A percentile compares a stretch with the other conserved stretches of the same genome.
Conservation (phyloP, 2,888 invertebrate species). For the Mesochorus sp. region DNA sequence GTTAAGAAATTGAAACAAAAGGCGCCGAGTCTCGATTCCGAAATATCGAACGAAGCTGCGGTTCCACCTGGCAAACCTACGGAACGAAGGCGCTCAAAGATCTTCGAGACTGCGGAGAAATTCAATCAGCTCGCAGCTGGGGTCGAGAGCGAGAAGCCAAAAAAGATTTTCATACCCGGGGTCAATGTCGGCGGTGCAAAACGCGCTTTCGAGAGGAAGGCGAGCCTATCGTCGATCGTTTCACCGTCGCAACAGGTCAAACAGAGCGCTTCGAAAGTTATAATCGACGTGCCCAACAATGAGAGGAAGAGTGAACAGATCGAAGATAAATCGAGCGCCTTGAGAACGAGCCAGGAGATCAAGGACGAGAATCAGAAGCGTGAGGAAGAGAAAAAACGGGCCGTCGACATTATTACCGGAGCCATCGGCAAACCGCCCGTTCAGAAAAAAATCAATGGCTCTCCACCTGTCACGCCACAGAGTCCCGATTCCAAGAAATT, state of each 20-base stretch:
- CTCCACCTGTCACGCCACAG: constrained; percentile 78
- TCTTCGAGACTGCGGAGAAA: constrained; percentile 88
- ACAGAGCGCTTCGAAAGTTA: constrained; percentile 76
- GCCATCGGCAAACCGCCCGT: constrained; percentile 77
- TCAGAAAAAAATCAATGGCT: constrained; percentile 71
- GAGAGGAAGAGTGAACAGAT: constrained; percentile 75
- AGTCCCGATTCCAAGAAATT: constrained; percentile 76
- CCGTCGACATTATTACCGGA: constrained; percentile 78
- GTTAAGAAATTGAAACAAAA: constrained; percentile 71
- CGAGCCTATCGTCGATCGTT: constrained; percentile 84
- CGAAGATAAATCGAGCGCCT: constrained; percentile 68
- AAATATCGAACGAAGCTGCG: constrained; percentile 66
- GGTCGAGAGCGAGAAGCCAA: constrained; percentile 85
- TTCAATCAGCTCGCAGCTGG: constrained; percentile 83
- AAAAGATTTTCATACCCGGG: constrained; percentile 91
- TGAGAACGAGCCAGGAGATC: constrained; percentile 58
- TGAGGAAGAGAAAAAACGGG: constrained; percentile 77
- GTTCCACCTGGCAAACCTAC: constrained; percentile 81
- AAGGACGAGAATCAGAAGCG: constrained; percentile 68
- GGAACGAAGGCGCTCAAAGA: constrained; percentile 86
- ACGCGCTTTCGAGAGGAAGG: constrained; percentile 92
- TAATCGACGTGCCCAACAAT: constrained; percentile 74
- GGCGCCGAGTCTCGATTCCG: constrained; percentile 73
- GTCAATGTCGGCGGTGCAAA: constrained; percentile 94
- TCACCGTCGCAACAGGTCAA: constrained; percentile 77